These are phyloP conservation scores for Balaeniceps rex DNA, from an alignment of 2,113 vertebrate genomes.

Conservation along the genomic window DNA sequence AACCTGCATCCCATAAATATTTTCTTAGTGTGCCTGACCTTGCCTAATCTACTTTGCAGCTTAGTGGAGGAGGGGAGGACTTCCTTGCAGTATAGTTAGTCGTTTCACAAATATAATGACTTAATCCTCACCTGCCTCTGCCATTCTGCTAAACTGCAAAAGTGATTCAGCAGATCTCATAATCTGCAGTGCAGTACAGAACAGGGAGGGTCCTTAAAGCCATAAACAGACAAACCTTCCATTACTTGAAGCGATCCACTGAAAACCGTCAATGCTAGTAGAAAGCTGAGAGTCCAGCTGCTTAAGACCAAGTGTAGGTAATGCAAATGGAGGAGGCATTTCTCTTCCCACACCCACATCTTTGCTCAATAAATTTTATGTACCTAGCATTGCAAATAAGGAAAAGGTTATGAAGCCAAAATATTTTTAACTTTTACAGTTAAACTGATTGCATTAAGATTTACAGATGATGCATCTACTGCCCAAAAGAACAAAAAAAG, in stretches of 20 bases:
- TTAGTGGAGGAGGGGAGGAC: not conserved
- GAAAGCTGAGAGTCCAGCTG: not conserved
- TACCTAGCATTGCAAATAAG: not conserved
- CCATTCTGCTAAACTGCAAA: not conserved
- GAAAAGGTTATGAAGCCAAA: not conserved
- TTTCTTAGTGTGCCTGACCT: not conserved
- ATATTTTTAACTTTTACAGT: not conserved
- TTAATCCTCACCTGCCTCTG: not conserved
- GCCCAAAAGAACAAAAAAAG: not conserved
- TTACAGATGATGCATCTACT: not conserved
- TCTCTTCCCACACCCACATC: not conserved
- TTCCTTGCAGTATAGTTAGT: not conserved
- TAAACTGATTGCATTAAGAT: not conserved
- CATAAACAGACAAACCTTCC: not conserved
- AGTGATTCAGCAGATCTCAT: constrained; percentile 26
- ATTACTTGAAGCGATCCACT: not conserved
- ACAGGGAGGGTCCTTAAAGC: not conserved
- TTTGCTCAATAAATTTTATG: not conserved
- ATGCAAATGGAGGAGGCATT: not conserved
- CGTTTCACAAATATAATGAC: not conserved
- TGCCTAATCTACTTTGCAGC: not conserved
- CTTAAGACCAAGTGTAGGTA: not conserved
- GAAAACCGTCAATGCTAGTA: not conserved
- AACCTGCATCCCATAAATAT: not conserved
- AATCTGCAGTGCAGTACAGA: not conserved